Conservation (phyloP, 2,113 vertebrate genomes). For the Rutilus rutilus region DNA sequence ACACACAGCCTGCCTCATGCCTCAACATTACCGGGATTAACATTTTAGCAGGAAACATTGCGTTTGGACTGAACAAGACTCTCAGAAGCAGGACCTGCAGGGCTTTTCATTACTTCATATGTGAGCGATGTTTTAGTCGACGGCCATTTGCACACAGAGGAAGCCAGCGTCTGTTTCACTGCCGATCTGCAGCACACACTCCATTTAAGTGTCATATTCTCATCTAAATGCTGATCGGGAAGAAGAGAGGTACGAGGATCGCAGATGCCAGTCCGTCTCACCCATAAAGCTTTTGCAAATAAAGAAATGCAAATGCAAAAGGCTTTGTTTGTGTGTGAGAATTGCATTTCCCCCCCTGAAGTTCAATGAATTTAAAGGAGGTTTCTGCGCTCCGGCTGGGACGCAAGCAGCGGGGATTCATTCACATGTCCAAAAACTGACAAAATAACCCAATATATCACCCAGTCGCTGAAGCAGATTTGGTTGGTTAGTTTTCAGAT, state of each 20-base stretch:
- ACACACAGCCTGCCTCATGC: constrained; percentile 14
- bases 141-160: constrained; percentile 24
- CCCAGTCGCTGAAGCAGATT: neutral
- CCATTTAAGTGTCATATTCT: constrained; percentile 69
- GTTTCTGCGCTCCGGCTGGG: constrained; percentile 60
- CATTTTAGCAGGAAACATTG: constrained; percentile 49
- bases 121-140: constrained; percentile 44
- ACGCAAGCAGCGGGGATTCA: constrained; percentile 63
- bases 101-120: constrained; percentile 66
- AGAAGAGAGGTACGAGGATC: constrained; percentile 62
- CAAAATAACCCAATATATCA: neutral
- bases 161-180: constrained; percentile 33
- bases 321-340: constrained; percentile 62
- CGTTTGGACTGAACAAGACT: constrained; percentile 49
- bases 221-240: constrained; percentile 78
- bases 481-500: constrained; percentile 9
- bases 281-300: constrained; percentile 50
- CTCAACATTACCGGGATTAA: constrained; percentile 48
- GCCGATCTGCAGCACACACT: constrained; percentile 55
- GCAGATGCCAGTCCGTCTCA: constrained; percentile 60
- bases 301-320: constrained; percentile 55
- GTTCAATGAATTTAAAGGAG: constrained; percentile 77
- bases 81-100: constrained; percentile 56
- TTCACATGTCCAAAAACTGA: constrained; percentile 55
- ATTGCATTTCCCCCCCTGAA: constrained; percentile 59